phyloP scores from a whole-genome alignment of 2,113 vertebrate genomes.

The Sigmodon hispidus region DNA sequence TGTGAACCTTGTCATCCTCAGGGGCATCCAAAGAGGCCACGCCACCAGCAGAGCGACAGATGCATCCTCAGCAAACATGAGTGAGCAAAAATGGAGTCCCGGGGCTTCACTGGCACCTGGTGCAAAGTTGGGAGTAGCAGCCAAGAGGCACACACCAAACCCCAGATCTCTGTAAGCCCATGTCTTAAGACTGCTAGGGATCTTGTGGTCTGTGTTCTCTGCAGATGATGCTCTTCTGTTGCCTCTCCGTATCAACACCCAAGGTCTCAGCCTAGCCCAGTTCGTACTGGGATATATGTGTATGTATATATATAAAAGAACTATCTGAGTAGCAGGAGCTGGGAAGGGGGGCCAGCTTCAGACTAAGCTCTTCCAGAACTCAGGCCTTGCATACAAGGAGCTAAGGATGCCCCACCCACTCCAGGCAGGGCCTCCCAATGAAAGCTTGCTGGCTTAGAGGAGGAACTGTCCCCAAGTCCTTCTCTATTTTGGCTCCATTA shows the following conservation, averaged over 20 bases:
- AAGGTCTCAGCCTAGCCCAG: conserved; percentile 41
- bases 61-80: neutral
- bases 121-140: neutral
- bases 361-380: neutral
- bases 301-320: conserved; percentile 55
- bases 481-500: neutral
- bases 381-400: neutral
- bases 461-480: neutral
- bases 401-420: neutral
- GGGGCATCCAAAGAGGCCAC: neutral
- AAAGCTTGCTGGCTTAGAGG: neutral
- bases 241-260: neutral
- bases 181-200: neutral
- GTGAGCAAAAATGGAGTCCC: conserved; percentile 41
- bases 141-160: fast-evolving
- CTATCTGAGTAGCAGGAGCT: fast-evolving
- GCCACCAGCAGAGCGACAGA: neutral
- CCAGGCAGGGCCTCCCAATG: neutral
- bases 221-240: conserved; percentile 19
- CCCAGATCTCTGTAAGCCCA: neutral
- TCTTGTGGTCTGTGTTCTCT: neutral
- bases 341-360: neutral
- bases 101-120: too few relatives aligned
- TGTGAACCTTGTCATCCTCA: conserved; percentile 48
- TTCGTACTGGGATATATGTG: conserved; percentile 54